A percentile compares a stretch with the other conserved stretches of the same genome.
These are phyloP conservation scores for Melikaiella ostensackeni DNA, from an alignment of 2,888 invertebrate species.

Conservation along the genomic window DNA sequence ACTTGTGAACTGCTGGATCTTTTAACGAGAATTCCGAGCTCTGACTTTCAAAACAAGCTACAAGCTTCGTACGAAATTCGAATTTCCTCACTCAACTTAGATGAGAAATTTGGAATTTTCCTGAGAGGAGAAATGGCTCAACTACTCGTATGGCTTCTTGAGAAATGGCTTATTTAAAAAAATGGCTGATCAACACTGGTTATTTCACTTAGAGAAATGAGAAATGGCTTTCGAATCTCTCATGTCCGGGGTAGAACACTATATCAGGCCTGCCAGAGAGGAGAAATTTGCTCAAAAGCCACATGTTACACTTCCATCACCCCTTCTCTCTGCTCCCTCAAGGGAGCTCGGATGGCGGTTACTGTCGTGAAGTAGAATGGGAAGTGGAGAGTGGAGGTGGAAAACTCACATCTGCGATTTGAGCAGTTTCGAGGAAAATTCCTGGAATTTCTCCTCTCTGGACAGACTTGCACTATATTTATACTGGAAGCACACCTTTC, in stretches of 20 bases:
- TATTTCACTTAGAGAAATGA: constrained; percentile 32
- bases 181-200: constrained; percentile 29
- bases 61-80: not conserved
- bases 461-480: no score
- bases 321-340: no score
- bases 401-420: no score
- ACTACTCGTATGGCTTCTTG: constrained; percentile 24
- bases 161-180: constrained; percentile 30
- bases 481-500: constrained; percentile 5
- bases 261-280: no score
- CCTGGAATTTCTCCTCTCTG: no score
- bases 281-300: no score
- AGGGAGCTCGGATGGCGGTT: no score
- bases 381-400: no score
- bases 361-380: no score
- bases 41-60: constrained; percentile 36
- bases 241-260: constrained; percentile 22
- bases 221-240: constrained; percentile 28
- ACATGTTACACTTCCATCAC: no score
- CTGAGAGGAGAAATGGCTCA: constrained; percentile 3
- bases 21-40: constrained; percentile 56
- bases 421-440: no score
- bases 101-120: constrained; percentile 3
- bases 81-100: not conserved
- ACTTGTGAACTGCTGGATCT: constrained; percentile 69